Conservation (phyloP, 2,888 invertebrate genomes). For the Halocaridina rubra region DNA sequence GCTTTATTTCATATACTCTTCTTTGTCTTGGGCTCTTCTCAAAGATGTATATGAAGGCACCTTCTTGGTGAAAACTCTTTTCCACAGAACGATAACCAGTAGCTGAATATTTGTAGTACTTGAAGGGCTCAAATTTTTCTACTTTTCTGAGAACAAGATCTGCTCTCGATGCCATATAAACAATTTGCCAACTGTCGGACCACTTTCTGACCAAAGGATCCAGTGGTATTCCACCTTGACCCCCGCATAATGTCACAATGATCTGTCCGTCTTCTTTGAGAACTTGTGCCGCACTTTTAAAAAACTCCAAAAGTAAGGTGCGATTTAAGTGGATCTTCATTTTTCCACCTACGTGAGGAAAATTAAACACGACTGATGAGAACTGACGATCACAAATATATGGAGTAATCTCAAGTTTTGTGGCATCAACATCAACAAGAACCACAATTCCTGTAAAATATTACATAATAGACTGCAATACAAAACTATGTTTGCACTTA, state of each 20-base stretch:
- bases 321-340: conserved; percentile 74
- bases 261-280: conserved; percentile 67
- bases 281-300: conserved; percentile 68
- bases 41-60: conserved; percentile 27
- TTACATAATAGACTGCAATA: no score
- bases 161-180: conserved; percentile 72
- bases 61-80: conserved; percentile 33
- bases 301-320: conserved; percentile 71
- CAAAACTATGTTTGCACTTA: no score
- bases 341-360: conserved; percentile 75
- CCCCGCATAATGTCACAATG: conserved; percentile 72
- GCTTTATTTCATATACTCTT: neutral
- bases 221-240: conserved; percentile 72
- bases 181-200: conserved; percentile 73
- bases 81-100: conserved; percentile 49
- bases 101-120: conserved; percentile 17
- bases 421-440: conserved; percentile 72
- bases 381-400: conserved; percentile 65
- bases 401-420: conserved; percentile 67
- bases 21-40: neutral
- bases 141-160: conserved; percentile 68
- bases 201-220: conserved; percentile 68
- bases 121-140: neutral
- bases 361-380: conserved; percentile 74
- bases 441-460: conserved; percentile 71